Conservation (phyloP, 2,113 vertebrate genomes). For the Rousettus leschenaultii region DNA sequence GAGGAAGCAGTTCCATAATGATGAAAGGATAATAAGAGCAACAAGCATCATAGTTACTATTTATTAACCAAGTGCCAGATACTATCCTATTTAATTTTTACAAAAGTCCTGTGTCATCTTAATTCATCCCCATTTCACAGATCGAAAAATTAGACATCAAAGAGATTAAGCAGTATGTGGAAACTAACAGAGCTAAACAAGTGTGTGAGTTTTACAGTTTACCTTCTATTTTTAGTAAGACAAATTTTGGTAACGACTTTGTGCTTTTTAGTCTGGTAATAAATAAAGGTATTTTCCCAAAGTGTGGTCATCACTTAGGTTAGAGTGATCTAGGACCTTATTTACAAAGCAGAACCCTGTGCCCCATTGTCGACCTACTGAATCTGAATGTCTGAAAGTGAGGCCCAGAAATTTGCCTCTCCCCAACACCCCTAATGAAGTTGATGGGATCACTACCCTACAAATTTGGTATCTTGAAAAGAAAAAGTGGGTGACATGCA, state of each 20-base stretch:
- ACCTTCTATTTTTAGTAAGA: background rate
- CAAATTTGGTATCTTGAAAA: background rate
- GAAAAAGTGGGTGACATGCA: background rate
- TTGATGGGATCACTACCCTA: background rate
- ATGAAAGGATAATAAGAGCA: too few relatives aligned
- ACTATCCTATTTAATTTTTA: background rate
- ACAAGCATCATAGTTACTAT: background rate
- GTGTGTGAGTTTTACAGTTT: background rate
- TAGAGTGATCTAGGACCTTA: background rate
- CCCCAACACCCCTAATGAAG: background rate
- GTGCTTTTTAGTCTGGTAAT: background rate
- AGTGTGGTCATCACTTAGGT: background rate
- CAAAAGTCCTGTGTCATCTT: too few relatives aligned
- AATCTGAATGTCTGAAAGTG: background rate
- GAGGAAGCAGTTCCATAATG: background rate
- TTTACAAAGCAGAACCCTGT: background rate
- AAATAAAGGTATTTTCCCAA: background rate
- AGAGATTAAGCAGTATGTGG: background rate
- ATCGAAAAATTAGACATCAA: background rate
- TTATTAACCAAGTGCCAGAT: background rate
- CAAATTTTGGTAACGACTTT: background rate
- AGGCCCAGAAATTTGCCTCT: background rate
- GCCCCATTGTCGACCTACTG: rapidly evolving
- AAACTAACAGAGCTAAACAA: background rate
- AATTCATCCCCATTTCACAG: background rate